Evolutionary conservation across 2,113 vertebrate species (phyloP).

Genomic region (Manacus vitellinus): DNA sequence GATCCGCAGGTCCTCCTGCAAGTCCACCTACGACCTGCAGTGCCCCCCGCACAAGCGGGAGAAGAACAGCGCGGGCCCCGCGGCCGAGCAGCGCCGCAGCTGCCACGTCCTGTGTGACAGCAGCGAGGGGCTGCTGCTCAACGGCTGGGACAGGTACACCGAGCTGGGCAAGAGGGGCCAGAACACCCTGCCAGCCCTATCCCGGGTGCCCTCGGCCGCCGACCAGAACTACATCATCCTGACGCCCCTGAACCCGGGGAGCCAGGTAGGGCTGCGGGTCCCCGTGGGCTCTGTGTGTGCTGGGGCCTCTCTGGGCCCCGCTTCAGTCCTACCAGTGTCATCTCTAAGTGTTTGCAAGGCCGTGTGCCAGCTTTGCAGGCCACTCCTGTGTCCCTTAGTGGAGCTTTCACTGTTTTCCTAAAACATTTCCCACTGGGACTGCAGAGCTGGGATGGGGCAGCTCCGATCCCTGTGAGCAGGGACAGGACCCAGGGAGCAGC

Average conservation of each 20-base stretch:
- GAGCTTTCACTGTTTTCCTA: neutral
- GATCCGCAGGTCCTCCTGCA: slow-evolving; percentile 86
- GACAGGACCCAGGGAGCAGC: neutral
- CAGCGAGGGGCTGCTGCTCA: slow-evolving; percentile 68
- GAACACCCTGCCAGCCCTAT: slow-evolving; percentile 74
- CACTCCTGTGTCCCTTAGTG: neutral
- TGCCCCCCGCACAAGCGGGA: slow-evolving; percentile 82
- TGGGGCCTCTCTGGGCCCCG: neutral
- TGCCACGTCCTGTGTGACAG: slow-evolving; percentile 83
- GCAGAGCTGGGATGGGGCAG: neutral
- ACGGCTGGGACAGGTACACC: slow-evolving; percentile 80
- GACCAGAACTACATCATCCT: slow-evolving; percentile 97
- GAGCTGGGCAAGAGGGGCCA: slow-evolving; percentile 77
- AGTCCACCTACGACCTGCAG: slow-evolving; percentile 82
- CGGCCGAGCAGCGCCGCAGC: slow-evolving; percentile 81
- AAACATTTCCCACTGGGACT: neutral
- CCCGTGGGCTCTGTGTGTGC: neutral
- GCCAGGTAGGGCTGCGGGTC: slow-evolving; percentile 81
- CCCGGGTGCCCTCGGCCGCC: slow-evolving; percentile 79
- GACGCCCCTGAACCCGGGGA: slow-evolving; percentile 87
- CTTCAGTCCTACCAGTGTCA: neutral
- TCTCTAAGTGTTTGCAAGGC: neutral
- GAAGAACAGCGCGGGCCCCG: slow-evolving; percentile 75
- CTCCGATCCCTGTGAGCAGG: neutral
- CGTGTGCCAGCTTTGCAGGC: neutral